Evolutionary conservation across 2,113 vertebrate genomes (phyloP), one percentile per base, ranked within the genome.

Genomic region (Microtus oregoni): DNA sequence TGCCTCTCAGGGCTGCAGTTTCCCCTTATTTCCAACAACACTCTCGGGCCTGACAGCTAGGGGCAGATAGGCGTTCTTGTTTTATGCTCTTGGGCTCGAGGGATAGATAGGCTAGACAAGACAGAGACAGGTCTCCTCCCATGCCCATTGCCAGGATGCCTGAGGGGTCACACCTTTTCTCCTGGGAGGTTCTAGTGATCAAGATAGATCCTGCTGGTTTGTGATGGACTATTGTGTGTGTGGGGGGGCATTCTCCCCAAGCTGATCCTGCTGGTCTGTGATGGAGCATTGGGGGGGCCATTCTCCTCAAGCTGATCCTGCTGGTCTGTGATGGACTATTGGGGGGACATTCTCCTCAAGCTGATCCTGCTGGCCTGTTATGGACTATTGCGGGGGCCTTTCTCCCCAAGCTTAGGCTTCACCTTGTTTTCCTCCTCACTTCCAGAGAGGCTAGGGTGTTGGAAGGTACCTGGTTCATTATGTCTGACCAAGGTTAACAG

Each of bases 21-120:
- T 95, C 32, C 38, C 91, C 32, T 28, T 44, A 78, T 95, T 87
- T 94, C 50, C 72, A 96, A 24, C 75, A 72, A 90, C 55, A 58
- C 55, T 55, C 67, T 88, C 76, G 26, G n/a, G 38, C 17, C 72
- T 89, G 75, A 92, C 32, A 63, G 22, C 63, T 35, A 65, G 12
- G 10, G 55, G 73, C 24, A 94, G 44, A 68, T 22, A 38, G 30
- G 89, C 68, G 68, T 41, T 55, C 58, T 92, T 52, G 61, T 89
- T 20, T 41, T 76, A 7, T 22, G 58, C 19, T 92, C 52, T 77
- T 68, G 65, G 68, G 38, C 32, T 28, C 68, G 65, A 73, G 76
- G 86, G 47, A 73, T 65, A 67, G 47, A 73, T 67, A 67, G 38
- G 10, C 11, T 38, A 35, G 58, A 24, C 30, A 68, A 30, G 76